These are phyloP conservation scores for Coregonus sp. DNA, from an alignment of 2,797 vertebrate species.

Conservation along the genomic window DNA sequence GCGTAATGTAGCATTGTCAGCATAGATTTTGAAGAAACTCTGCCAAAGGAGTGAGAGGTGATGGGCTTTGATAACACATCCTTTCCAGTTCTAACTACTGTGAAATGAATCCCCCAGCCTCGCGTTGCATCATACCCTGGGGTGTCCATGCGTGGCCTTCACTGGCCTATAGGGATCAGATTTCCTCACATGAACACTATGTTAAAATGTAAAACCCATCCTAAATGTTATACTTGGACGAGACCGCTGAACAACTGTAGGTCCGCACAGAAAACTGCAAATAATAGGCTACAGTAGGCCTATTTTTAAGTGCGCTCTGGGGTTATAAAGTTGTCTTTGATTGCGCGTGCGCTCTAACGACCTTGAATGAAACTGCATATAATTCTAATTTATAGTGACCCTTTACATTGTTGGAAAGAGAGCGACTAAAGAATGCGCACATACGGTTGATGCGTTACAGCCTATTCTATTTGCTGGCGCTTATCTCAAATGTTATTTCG, in stretches of 20 bases:
- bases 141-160: not conserved
- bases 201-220: not conserved
- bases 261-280: too few relatives aligned
- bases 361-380: not conserved
- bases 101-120: not conserved
- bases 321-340: not conserved
- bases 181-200: not conserved
- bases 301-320: not conserved
- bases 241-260: not conserved
- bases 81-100: not conserved
- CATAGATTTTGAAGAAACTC: not conserved
- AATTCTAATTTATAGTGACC: not conserved
- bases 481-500: conserved; percentile 32
- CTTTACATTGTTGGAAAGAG: conserved; percentile 1
- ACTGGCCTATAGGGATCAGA: not conserved
- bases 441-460: conserved; percentile 17
- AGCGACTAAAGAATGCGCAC: not conserved
- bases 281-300: not conserved
- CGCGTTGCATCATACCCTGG: not conserved
- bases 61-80: not conserved
- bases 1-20: conserved; percentile 74
- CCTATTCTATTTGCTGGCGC: conserved; percentile 1
- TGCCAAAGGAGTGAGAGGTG: not conserved
- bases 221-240: not conserved
- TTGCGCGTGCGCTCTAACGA: not conserved